These are phyloP conservation scores for Argyresthia albistria DNA, from an alignment of 2,888 invertebrate genomes.

Conservation along the genomic window DNA sequence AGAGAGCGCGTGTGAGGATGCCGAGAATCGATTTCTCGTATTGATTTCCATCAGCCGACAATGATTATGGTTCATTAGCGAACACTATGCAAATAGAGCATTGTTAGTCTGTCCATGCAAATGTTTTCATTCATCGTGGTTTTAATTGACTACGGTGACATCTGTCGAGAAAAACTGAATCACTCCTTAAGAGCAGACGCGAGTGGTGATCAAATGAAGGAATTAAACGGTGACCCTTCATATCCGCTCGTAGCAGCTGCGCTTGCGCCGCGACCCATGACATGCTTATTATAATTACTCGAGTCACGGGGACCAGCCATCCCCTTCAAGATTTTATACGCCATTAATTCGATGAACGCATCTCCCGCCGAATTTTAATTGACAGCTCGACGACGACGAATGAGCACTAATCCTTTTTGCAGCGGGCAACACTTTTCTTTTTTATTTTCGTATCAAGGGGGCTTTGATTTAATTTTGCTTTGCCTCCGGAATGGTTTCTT, in stretches of 20 bases:
- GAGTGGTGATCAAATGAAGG: conserved; percentile 46
- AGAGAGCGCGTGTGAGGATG: conserved; percentile 10
- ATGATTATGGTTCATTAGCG: conserved; percentile 54
- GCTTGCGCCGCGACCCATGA: conserved; percentile 24
- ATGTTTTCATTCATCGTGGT: conserved; percentile 56
- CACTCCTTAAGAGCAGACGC: conserved; percentile 43
- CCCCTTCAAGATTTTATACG: conserved; percentile 15
- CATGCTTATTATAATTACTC: conserved; percentile 46
- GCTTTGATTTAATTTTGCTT: neutral
- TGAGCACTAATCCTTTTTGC: conserved; percentile 7
- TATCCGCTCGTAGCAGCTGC: conserved; percentile 62
- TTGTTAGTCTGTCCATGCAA: conserved; percentile 52
- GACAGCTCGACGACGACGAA: conserved; percentile 2
- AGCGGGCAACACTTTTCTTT: conserved; percentile 1
- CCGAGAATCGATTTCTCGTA: conserved; percentile 61
- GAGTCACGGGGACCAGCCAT: conserved; percentile 23
- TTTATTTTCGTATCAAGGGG: neutral
- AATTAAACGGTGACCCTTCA: conserved; percentile 59
- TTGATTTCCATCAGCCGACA: conserved; percentile 49
- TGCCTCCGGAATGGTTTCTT: conserved; percentile 1
- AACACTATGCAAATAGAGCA: conserved; percentile 54
- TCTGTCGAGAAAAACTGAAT: conserved; percentile 67
- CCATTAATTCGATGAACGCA: conserved; percentile 11
- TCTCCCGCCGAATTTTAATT: conserved; percentile 6
- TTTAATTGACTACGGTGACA: conserved; percentile 58